Evolutionary conservation across 2,797 vertebrate genomes (phyloP), one percentile per base, ranked within the genome.

Genomic region (Hylomyscus alleni): DNA sequence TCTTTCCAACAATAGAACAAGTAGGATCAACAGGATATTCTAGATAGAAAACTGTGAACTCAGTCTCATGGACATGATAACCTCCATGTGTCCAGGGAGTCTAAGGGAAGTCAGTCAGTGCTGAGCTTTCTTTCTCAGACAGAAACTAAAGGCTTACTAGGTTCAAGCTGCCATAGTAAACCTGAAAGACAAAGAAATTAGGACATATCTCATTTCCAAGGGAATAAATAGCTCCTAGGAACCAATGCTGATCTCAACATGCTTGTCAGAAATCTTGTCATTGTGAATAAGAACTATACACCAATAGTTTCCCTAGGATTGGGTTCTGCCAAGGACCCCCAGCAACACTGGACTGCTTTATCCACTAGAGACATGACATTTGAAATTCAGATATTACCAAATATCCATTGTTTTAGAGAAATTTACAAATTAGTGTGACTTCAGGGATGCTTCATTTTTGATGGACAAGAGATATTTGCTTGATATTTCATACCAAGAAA

Each of bases 121-220:
- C 1, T 24, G 26, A 93, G 10, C 31, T 81, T 62, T 84, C 56
- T 76, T 87, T 91, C 24, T 56, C 13, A 73, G n/a, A 85, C 2
- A 82, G 73, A 85, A 87, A 78, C 26, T 47, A 92, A 80, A 90
- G 29, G 11, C 37, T 69, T 47, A 60, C 3, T 7, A 82, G 31
- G n/a, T 50, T 50, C 77, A 92, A 60, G 50, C 20, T 24, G 5
- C 20, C 50, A 34, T 22, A 37, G 77, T 72, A 50, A 86, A 75
- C 31, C 89, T 37, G 89, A 44, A 86, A 93, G 54, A 73, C 40
- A 93, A 85, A 86, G 73, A 73, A 90, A 73, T 75, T 24, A 86
- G 54, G 52, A 15, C 12, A 82, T 6, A 12, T 78, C 50, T 86
- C 44, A 65, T 69, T 40, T 67, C 58, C 31, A 78, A 31, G 44